These are phyloP conservation scores for Sebastes schlegelii DNA, from an alignment of 2,113 vertebrate genomes.

Conservation along the genomic window DNA sequence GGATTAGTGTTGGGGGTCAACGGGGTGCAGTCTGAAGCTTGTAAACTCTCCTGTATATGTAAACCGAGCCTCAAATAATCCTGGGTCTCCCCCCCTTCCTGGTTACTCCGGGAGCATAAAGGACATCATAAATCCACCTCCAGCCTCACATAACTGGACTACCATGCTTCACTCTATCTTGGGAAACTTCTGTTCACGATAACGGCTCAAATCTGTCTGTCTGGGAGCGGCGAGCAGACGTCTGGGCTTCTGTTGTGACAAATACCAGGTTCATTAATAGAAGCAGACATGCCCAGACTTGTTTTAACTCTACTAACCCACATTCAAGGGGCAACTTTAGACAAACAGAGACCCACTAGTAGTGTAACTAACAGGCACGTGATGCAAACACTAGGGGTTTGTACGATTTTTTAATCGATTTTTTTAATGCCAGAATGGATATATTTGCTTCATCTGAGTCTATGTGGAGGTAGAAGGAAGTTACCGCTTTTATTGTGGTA, in stretches of 20 bases:
- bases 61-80: slow-evolving; percentile 75
- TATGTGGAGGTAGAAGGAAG: no score
- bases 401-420: no score
- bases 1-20: slow-evolving; percentile 58
- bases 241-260: slow-evolving; percentile 50
- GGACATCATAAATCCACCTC: slow-evolving; percentile 68
- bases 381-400: slow-evolving; percentile 14
- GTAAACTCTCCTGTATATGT: slow-evolving; percentile 67
- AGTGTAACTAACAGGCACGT: slow-evolving; percentile 31
- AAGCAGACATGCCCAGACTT: slow-evolving; percentile 36
- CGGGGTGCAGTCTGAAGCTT: slow-evolving; percentile 45
- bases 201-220: slow-evolving; percentile 24
- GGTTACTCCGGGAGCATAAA: slow-evolving; percentile 56
- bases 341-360: slow-evolving; percentile 4
- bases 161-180: slow-evolving; percentile 50
- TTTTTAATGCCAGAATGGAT: no score
- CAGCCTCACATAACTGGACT: slow-evolving; percentile 21
- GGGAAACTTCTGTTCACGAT: slow-evolving; percentile 57
- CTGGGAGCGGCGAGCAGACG: slow-evolving; percentile 48
- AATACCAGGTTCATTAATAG: slow-evolving; percentile 60
- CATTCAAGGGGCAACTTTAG: slow-evolving; percentile 21
- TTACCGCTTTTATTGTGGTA: no score
- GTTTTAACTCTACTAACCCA: slow-evolving; percentile 25
- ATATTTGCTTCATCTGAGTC: no score
- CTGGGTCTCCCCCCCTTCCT: slow-evolving; percentile 17